These are phyloP conservation scores for Gymnosoma rotundatum DNA, from an alignment of 2,888 invertebrate species.

Conservation along the genomic window DNA sequence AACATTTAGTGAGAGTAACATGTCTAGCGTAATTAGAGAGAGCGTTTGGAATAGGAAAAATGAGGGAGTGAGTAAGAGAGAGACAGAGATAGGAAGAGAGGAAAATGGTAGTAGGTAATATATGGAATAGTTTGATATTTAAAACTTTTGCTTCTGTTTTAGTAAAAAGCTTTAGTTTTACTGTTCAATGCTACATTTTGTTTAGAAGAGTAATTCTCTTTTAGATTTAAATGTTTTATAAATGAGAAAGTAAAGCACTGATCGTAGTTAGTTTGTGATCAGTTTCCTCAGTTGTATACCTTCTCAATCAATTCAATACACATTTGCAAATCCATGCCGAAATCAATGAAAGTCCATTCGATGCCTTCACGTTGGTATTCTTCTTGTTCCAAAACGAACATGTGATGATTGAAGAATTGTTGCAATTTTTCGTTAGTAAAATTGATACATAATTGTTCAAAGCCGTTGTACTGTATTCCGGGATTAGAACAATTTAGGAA, in stretches of 20 bases:
- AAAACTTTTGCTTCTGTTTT: conserved; percentile 38
- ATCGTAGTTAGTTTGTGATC: conserved; percentile 10
- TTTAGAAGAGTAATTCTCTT: conserved; percentile 31
- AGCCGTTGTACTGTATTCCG: conserved; percentile 89
- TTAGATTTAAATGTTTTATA: background rate
- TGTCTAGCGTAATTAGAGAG: conserved; percentile 23
- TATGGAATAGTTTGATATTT: background rate
- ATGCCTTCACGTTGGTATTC: conserved; percentile 95
- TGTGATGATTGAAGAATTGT: conserved; percentile 97
- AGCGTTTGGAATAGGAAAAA: background rate
- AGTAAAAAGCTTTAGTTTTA: conserved; percentile 51
- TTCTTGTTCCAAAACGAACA: conserved; percentile 97
- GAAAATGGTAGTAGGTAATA: background rate
- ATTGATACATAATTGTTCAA: conserved; percentile 97
- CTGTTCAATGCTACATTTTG: conserved; percentile 50
- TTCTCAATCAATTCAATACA: conserved; percentile 91
- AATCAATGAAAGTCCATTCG: conserved; percentile 96
- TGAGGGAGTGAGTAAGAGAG: background rate
- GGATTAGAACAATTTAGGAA: conserved; percentile 81
- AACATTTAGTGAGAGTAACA: background rate
- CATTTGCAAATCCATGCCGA: conserved; percentile 94
- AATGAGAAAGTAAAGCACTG: conserved; percentile 40
- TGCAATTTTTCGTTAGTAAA: conserved; percentile 96
- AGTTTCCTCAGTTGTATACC: conserved; percentile 81
- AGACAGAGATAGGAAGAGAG: background rate